Evolutionary conservation across 2,888 invertebrate genomes (phyloP).

Genomic region (Phaedon cochleariae): DNA sequence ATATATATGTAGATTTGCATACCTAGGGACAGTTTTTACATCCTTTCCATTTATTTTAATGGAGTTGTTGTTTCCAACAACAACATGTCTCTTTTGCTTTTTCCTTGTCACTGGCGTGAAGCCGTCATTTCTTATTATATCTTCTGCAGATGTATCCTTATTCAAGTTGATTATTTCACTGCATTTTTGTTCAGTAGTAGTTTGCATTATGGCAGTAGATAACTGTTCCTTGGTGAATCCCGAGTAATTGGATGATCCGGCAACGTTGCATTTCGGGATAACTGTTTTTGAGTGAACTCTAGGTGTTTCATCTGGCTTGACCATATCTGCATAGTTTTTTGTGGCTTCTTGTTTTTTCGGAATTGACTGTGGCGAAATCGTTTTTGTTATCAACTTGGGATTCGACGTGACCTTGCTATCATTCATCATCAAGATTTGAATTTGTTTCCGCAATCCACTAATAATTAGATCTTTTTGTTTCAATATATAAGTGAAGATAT

Average conservation of each 20-base stretch:
- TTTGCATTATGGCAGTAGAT: no score
- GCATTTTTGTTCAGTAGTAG: no score
- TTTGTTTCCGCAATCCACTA: neutral
- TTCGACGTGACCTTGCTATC: neutral
- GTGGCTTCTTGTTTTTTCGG: neutral
- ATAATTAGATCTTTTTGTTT: slow-evolving; percentile 2
- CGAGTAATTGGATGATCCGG: neutral
- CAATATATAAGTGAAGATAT: neutral
- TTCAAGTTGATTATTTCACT: no score
- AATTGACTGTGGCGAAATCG: neutral
- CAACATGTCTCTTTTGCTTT: slow-evolving; percentile 3
- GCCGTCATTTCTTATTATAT: neutral
- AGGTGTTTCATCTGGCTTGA: neutral
- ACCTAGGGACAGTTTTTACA: neutral
- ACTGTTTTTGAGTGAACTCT: neutral
- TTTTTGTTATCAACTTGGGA: neutral
- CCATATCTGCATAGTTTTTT: slow-evolving; percentile 1
- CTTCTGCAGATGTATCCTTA: neutral
- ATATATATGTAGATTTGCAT: no score
- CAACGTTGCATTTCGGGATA: slow-evolving; percentile 2
- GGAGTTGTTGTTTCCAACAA: no score
- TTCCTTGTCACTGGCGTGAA: neutral
- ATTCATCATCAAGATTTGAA: neutral
- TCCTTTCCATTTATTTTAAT: slow-evolving; percentile 4
- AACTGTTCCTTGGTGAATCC: neutral